Evolutionary conservation across 1,140 invertebrate genomes (phyloP).

Genomic region (Cotesia vestalis): DNA sequence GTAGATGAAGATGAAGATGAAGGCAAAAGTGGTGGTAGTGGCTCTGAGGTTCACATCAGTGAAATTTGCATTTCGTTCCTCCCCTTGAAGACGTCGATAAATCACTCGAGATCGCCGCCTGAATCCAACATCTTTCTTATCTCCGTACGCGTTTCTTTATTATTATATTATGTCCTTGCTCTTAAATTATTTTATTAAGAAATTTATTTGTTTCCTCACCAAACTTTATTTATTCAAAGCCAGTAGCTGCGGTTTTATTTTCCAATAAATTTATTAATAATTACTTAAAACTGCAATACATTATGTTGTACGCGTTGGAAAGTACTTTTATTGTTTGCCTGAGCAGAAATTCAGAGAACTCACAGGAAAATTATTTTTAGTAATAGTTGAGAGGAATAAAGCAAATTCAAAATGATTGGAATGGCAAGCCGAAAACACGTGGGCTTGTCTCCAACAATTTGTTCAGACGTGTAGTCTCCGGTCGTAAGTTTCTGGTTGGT

Average conservation of each 20-base stretch:
- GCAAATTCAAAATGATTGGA: conserved; percentile 7
- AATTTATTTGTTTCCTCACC: neutral
- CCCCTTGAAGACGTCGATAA: conserved; percentile 49
- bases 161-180: conserved; percentile 1
- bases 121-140: conserved; percentile 13
- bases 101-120: conserved; percentile 45
- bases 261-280: too few species aligned
- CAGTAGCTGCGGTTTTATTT: too few species aligned
- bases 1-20: conserved; percentile 9
- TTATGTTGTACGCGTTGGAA: too few species aligned
- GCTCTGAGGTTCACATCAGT: conserved; percentile 44
- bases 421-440: conserved; percentile 9
- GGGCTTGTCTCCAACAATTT: conserved; percentile 33
- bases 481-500: neutral
- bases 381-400: neutral
- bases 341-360: too few species aligned
- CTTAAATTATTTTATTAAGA: conserved; percentile 11
- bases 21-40: conserved; percentile 3
- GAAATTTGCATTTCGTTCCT: conserved; percentile 55
- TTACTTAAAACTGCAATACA: too few species aligned
- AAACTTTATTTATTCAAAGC: too few species aligned
- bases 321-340: too few species aligned
- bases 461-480: conserved; percentile 26
- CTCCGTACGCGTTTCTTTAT: conserved; percentile 11
- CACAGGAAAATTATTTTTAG: conserved; percentile 8